phyloP scores from a whole-genome alignment of 2,888 invertebrate species.

The Rhagium mordax region DNA sequence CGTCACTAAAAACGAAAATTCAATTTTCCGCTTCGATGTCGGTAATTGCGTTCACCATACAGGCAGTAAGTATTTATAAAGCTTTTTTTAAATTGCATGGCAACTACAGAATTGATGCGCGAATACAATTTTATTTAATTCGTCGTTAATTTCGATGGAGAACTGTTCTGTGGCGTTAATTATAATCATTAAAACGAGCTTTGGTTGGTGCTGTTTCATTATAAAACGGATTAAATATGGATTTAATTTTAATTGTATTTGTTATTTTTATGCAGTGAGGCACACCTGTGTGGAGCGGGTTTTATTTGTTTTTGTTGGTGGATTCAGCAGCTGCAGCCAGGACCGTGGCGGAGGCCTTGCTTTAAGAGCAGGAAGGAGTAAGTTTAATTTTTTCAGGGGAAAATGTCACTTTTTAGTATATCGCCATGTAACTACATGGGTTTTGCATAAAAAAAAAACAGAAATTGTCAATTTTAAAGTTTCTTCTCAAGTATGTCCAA shows the following conservation, averaged over 20 bases:
- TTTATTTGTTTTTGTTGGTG: neutral
- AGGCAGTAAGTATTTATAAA: neutral
- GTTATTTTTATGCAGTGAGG: neutral
- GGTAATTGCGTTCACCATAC: neutral
- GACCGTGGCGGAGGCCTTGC: no score
- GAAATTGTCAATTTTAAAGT: no score
- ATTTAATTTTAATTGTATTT: neutral
- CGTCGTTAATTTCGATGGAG: neutral
- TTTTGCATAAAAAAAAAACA: no score
- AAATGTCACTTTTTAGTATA: no score
- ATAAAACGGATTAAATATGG: neutral
- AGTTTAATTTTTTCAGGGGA: no score
- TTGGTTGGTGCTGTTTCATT: neutral
- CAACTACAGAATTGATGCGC: neutral
- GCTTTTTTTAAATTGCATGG: neutral
- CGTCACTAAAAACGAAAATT: neutral
- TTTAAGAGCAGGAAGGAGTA: no score
- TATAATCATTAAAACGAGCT: neutral
- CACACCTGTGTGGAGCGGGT: neutral
- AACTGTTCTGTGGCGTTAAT: neutral
- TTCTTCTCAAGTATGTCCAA: no score
- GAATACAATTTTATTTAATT: neutral
- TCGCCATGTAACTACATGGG: no score
- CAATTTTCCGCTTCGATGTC: neutral
- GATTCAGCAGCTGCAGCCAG: neutral